A percentile compares a stretch with the other conserved stretches of the same genome.
phyloP scores from a whole-genome alignment of 2,113 vertebrate species.

The Oreochromis aureus region DNA sequence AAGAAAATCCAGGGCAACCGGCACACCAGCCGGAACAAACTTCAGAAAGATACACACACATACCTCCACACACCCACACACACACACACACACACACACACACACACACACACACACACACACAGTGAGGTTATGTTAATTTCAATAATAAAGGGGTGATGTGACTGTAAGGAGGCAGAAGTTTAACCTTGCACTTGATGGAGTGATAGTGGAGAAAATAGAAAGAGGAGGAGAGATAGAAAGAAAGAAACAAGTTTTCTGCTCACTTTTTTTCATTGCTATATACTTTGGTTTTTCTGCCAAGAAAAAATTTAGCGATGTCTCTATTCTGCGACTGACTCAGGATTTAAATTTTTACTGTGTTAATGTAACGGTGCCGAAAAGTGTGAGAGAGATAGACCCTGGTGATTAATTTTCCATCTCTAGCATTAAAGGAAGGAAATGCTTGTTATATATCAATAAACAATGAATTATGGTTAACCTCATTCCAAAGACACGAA shows the following conservation, averaged over 20 bases:
- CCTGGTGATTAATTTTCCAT: background rate
- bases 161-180: background rate
- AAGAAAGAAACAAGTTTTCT: background rate
- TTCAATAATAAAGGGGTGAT: background rate
- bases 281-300: background rate
- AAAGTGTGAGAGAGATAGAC: background rate
- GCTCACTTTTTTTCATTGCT: background rate
- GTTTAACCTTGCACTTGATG: background rate
- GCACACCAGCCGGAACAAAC: background rate
- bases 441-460: background rate
- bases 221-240: background rate
- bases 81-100: background rate
- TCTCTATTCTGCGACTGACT: background rate
- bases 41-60: background rate
- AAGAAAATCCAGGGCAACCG: constrained; percentile 52
- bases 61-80: background rate
- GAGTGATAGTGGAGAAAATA: background rate
- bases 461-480: background rate
- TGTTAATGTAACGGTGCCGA: background rate
- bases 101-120: background rate
- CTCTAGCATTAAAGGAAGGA: background rate
- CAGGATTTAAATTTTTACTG: background rate
- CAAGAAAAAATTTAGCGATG: rapidly evolving
- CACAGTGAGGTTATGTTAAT: background rate
- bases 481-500: background rate